Evolutionary conservation across 2,113 vertebrate genomes (phyloP).

Genomic region (Centropristis striata): DNA sequence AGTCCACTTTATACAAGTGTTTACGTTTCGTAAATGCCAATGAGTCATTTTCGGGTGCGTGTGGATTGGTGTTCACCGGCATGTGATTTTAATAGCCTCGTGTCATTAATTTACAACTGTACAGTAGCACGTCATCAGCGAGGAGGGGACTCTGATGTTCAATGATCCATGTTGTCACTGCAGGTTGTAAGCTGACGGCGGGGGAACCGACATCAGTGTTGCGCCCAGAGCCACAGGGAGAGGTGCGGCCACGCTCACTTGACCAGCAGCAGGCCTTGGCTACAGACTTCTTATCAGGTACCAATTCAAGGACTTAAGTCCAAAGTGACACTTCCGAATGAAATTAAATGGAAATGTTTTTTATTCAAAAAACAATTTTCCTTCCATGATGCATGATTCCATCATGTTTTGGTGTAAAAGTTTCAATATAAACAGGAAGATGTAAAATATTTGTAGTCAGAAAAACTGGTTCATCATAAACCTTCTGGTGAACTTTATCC

Average conservation of each 20-base stretch:
- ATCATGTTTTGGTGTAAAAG: no score
- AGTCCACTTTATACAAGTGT: not conserved
- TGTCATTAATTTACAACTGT: constrained; percentile 13
- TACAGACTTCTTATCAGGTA: constrained; percentile 78
- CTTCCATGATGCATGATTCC: not conserved
- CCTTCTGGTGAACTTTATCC: not conserved
- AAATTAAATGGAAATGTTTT: no score
- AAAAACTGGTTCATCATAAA: no score
- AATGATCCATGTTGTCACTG: constrained; percentile 50
- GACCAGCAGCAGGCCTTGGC: constrained; percentile 72
- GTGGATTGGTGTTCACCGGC: not conserved
- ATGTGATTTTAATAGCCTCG: not conserved
- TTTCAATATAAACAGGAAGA: no score
- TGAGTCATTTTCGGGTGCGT: not conserved
- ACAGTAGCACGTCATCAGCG: constrained; percentile 1
- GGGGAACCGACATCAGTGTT: constrained; percentile 62
- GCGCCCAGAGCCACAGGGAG: constrained; percentile 71
- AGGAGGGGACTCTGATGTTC: constrained; percentile 28
- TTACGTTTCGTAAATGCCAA: constrained; percentile 3
- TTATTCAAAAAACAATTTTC: not conserved
- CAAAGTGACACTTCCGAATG: not conserved
- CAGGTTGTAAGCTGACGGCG: constrained; percentile 67
- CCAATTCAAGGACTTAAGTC: not conserved
- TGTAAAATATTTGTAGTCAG: not conserved
- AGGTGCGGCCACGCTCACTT: constrained; percentile 56